These are phyloP conservation scores for Heliconius himera DNA, from an alignment of 1,140 invertebrate genomes.

Conservation along the genomic window DNA sequence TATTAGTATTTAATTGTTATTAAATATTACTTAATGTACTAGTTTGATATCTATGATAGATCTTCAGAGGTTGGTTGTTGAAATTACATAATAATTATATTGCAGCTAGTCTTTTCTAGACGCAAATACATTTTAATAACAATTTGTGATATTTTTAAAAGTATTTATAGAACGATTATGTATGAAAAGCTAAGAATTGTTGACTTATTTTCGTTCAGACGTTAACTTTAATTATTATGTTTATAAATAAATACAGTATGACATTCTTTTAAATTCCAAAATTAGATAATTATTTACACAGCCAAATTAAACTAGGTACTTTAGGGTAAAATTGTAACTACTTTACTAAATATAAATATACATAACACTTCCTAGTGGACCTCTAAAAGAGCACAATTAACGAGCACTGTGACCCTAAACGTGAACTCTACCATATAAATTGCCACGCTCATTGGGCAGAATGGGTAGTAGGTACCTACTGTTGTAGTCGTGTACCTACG, in stretches of 20 bases:
- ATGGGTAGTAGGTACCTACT: background rate
- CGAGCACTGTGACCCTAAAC: constrained; percentile 11
- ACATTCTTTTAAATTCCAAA: too few species aligned
- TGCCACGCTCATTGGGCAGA: background rate
- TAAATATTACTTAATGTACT: background rate
- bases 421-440: constrained; percentile 12
- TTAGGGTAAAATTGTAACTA: background rate
- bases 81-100: too few species aligned
- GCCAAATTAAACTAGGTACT: background rate
- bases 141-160: too few species aligned
- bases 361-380: background rate
- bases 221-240: too few species aligned
- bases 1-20: background rate
- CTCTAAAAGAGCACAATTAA: constrained; percentile 6
- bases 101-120: too few species aligned
- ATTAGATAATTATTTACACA: background rate
- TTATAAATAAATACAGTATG: too few species aligned
- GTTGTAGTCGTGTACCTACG: background rate
- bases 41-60: too few species aligned
- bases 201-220: too few species aligned
- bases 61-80: too few species aligned
- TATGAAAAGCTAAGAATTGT: too few species aligned
- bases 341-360: background rate
- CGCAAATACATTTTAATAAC: too few species aligned
- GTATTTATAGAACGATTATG: too few species aligned